phyloP scores from a whole-genome alignment of 2,797 vertebrate species.

The Enteromius unitaeniatus region DNA sequence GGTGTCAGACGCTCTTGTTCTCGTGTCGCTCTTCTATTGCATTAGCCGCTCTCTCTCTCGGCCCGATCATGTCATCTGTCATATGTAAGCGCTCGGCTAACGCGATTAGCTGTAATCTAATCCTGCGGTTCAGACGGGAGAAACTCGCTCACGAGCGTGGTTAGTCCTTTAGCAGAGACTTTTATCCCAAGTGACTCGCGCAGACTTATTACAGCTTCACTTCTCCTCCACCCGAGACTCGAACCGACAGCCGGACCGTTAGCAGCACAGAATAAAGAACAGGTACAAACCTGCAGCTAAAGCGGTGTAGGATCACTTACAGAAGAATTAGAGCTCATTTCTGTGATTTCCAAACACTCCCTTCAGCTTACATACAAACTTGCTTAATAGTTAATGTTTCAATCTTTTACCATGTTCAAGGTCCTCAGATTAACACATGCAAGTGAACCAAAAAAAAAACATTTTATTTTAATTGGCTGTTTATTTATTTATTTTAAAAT shows the following conservation, averaged over 20 bases:
- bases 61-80: slow-evolving; percentile 74
- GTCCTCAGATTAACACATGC: background rate
- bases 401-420: background rate
- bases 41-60: slow-evolving; percentile 70
- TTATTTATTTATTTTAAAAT: too few relatives aligned
- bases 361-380: background rate
- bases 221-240: background rate
- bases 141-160: background rate
- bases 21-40: slow-evolving; percentile 79
- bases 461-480: background rate
- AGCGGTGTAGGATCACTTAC: background rate
- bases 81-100: slow-evolving; percentile 71
- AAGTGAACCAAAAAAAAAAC: background rate
- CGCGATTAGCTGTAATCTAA: slow-evolving; percentile 75
- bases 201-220: background rate
- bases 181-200: background rate
- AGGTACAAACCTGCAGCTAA: background rate
- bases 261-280: background rate
- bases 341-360: background rate
- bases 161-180: background rate
- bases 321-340: background rate
- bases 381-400: background rate
- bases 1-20: slow-evolving; percentile 73
- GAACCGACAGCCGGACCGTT: background rate
- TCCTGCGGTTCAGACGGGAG: slow-evolving; percentile 53